Evolutionary conservation across 2,113 vertebrate genomes (phyloP).

Genomic region (Chloropsis cyanopogon): DNA sequence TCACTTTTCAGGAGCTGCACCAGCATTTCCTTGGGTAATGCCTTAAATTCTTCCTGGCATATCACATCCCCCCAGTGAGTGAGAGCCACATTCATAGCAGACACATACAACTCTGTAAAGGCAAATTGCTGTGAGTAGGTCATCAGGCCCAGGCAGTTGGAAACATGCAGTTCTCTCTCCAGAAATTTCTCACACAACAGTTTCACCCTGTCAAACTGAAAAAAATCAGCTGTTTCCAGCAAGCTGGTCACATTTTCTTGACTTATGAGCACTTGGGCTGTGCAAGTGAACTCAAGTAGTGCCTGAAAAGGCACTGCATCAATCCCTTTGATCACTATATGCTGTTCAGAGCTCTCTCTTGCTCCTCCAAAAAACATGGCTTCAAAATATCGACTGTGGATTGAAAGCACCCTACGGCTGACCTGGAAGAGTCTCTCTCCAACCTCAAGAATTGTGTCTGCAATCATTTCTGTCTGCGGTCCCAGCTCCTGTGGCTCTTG

Average conservation of each 20-base stretch:
- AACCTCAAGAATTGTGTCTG: slow-evolving; percentile 71
- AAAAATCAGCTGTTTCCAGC: slow-evolving; percentile 83
- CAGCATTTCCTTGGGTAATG: slow-evolving; percentile 76
- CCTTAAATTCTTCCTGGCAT: slow-evolving; percentile 73
- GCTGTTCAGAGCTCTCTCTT: slow-evolving; percentile 71
- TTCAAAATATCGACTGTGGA: slow-evolving; percentile 81
- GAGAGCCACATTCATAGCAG: slow-evolving; percentile 78
- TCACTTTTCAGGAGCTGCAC: slow-evolving; percentile 77
- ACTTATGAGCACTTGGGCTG: slow-evolving; percentile 66
- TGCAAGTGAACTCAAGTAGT: slow-evolving; percentile 75
- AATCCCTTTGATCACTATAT: slow-evolving; percentile 78
- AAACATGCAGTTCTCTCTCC: slow-evolving; percentile 82
- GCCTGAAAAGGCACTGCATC: slow-evolving; percentile 69
- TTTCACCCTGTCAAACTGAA: slow-evolving; percentile 79
- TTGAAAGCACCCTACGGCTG: slow-evolving; percentile 73
- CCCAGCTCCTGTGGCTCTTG: neutral
- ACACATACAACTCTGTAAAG: slow-evolving; percentile 67
- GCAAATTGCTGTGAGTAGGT: slow-evolving; percentile 78
- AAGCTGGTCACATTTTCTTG: slow-evolving; percentile 78
- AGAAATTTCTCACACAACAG: slow-evolving; percentile 84
- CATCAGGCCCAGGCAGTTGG: slow-evolving; percentile 86
- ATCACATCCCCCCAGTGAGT: slow-evolving; percentile 80
- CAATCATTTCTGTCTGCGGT: neutral
- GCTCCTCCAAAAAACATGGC: slow-evolving; percentile 85
- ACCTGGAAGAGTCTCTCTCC: slow-evolving; percentile 78